Evolutionary conservation across 2,113 vertebrate genomes (phyloP).

Genomic region (Sisor rabdophorus): DNA sequence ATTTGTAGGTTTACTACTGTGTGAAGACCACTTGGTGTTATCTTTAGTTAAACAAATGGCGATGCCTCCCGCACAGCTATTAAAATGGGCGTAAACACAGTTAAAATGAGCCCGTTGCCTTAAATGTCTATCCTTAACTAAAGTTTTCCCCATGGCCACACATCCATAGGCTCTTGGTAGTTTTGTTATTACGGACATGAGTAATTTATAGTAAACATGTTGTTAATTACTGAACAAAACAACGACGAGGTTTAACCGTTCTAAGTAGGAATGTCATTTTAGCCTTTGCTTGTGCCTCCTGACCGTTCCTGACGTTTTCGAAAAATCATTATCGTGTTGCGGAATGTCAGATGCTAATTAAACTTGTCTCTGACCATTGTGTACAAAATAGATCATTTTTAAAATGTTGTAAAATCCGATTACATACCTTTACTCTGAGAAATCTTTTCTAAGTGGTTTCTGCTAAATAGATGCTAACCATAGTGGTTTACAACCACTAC

Average conservation of each 20-base stretch:
- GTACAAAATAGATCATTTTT: not conserved
- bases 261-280: slow-evolving; percentile 27
- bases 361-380: slow-evolving; percentile 12
- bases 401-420: slow-evolving; percentile 15
- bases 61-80: slow-evolving; percentile 62
- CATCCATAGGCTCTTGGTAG: slow-evolving; percentile 27
- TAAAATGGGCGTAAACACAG: slow-evolving; percentile 65
- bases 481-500: slow-evolving; percentile 19
- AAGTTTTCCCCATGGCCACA: slow-evolving; percentile 18
- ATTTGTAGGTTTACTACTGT: slow-evolving; percentile 50
- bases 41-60: slow-evolving; percentile 66
- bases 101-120: slow-evolving; percentile 41
- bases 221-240: slow-evolving; percentile 38
- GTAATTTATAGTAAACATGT: slow-evolving; percentile 42
- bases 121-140: slow-evolving; percentile 47
- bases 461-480: slow-evolving; percentile 28
- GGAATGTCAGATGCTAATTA: slow-evolving; percentile 20
- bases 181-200: slow-evolving; percentile 33
- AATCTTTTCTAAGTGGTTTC: slow-evolving; percentile 33
- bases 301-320: not conserved
- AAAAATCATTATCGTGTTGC: slow-evolving; percentile 1
- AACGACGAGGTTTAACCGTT: slow-evolving; percentile 56
- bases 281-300: slow-evolving; percentile 28
- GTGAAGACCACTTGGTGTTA: slow-evolving; percentile 61
- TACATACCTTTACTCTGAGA: slow-evolving; percentile 23